These are phyloP conservation scores for Dicrurus megarhynchus DNA, from an alignment of 2,113 vertebrate genomes.

Conservation along the genomic window DNA sequence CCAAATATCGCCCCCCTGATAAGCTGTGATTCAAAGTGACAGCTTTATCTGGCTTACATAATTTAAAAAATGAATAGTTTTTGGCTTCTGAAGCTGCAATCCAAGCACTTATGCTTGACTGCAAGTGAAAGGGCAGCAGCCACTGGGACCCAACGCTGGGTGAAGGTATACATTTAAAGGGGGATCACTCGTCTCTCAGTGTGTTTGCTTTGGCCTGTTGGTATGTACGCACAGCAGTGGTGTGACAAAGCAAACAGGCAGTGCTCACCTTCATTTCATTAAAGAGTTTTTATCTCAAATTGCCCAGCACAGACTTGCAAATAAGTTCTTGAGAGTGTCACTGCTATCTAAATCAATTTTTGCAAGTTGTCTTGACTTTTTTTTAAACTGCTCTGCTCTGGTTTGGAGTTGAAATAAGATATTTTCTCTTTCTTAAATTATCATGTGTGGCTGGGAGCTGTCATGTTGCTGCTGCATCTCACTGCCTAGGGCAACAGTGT, in stretches of 20 bases:
- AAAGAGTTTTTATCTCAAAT: conserved; percentile 4
- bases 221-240: neutral
- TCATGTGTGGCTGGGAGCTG: conserved; percentile 36
- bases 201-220: neutral
- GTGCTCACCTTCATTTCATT: neutral
- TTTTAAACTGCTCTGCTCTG: neutral
- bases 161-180: neutral
- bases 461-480: conserved; percentile 45
- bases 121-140: neutral
- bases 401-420: conserved; percentile 3
- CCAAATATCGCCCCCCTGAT: neutral
- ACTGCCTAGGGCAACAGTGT: conserved; percentile 33
- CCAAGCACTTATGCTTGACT: neutral
- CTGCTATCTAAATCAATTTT: conserved; percentile 21
- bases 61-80: neutral
- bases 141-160: neutral
- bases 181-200: neutral
- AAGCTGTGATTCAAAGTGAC: neutral
- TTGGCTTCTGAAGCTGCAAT: neutral
- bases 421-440: conserved; percentile 21
- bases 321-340: conserved; percentile 36
- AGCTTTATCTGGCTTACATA: neutral
- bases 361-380: conserved; percentile 35
- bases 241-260: neutral
- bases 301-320: conserved; percentile 39